Base-by-base conservation (phyloP, 2,888 invertebrate genomes). In the Stratiomys singularior region DNA sequence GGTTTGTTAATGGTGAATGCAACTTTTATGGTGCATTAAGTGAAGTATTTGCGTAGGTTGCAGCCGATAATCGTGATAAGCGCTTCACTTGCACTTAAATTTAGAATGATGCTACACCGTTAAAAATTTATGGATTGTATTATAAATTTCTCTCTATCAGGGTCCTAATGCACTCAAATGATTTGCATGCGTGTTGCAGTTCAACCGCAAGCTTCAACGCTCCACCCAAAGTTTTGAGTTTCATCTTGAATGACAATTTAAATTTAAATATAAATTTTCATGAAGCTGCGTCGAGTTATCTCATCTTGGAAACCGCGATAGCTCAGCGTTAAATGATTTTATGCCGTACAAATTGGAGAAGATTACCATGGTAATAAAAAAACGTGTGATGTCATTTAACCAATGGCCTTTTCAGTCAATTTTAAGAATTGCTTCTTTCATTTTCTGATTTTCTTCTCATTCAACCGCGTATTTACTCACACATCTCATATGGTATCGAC, bases 341-440 rank as follows among this genome's bases (percentile, higher is more conserved):
- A 71, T 52, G 71, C 28, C 25, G 15, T 47, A 23, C 27, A 28
- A 71, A 52, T 71, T 52, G 27, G 47, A 27, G 9, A 46, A 15
- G 44, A 47, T 71, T 47, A 52, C 46, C n/a, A 27, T 47, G 71
- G 23, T 71, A 15, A 47, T 71, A 52, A 71, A 71, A 67, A 52
- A 25, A 30, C 18, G 64, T 18, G 71, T 71, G 71, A 71, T 71
- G 71, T 71, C 71, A 71, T 67, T 67, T 44, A 11, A 25, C 15
- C 64, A 64, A 27, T 64, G 27, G 64, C 18, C 28, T 9, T 64
- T 64, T 23, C 28, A 3, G 28, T 3, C 64, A 27, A 3, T 64
- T 64, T 4, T 15, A 27, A 27, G 15, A 30, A 15, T 64, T 18
- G 58, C 13, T 18, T 28, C n/a, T 64, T 64, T 30, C 9, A 30